phyloP scores from a whole-genome alignment of 2,888 invertebrate genomes.

The Resseliella maxima region DNA sequence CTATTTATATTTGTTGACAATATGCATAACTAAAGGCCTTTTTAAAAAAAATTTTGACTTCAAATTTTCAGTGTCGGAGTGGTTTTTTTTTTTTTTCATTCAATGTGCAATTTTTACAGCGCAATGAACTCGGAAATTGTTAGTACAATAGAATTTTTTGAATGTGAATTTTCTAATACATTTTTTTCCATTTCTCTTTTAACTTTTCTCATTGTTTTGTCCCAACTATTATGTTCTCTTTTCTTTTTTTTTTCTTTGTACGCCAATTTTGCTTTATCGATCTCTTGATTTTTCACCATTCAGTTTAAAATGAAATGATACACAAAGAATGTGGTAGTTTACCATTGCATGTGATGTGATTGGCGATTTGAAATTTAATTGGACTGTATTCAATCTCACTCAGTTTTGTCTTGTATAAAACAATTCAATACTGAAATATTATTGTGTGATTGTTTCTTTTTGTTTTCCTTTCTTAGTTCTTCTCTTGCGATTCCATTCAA shows the following conservation, averaged over 20 bases:
- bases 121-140: conserved; percentile 9
- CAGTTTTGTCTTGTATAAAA: not conserved
- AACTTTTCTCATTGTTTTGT: too few relatives aligned
- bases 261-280: too few relatives aligned
- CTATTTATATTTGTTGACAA: not conserved
- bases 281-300: not conserved
- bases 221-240: too few relatives aligned
- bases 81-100: not conserved
- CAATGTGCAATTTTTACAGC: not conserved
- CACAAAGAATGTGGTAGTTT: not conserved
- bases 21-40: conserved; percentile 10
- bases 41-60: not conserved
- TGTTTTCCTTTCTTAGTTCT: too few relatives aligned
- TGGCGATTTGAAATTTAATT: too few relatives aligned
- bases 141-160: conserved; percentile 21
- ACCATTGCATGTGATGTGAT: not conserved
- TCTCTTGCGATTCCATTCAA: not conserved
- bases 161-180: not conserved
- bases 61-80: not conserved
- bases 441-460: not conserved
- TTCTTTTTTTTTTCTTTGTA: too few relatives aligned
- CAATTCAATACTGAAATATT: not conserved
- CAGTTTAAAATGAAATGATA: not conserved
- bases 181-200: too few relatives aligned
- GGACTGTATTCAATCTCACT: not conserved